Conservation (phyloP, 2,113 vertebrate species). For the Toxotes chatareus region DNA sequence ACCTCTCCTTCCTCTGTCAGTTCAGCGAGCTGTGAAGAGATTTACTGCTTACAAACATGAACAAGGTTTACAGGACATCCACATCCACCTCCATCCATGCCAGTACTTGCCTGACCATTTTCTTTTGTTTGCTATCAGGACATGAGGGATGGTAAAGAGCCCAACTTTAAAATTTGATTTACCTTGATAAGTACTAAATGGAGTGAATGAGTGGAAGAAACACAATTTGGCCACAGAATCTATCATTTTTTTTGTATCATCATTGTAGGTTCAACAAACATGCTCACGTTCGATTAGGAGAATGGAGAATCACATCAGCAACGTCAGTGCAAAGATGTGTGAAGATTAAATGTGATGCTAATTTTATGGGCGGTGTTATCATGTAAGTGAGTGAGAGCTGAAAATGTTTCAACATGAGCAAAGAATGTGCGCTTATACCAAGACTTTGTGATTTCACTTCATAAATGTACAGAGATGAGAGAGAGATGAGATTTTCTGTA, state of each 20-base stretch:
- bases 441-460: too few species aligned
- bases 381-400: neutral
- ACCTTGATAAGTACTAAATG: too few species aligned
- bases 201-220: neutral
- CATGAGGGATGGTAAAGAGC: neutral
- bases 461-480: neutral
- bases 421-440: too few species aligned
- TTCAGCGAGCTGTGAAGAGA: constrained; percentile 50
- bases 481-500: too few species aligned
- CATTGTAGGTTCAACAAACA: too few species aligned
- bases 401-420: neutral
- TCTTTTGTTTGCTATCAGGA: constrained; percentile 1
- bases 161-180: too few species aligned
- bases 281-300: too few species aligned
- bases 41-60: constrained; percentile 58
- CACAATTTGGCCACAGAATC: neutral
- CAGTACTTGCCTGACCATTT: neutral
- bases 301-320: too few species aligned
- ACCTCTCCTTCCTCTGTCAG: constrained; percentile 46
- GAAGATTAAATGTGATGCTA: neutral
- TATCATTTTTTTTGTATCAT: neutral
- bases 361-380: neutral
- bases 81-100: neutral
- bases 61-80: constrained; percentile 40
- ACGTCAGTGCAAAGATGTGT: neutral